Evolutionary conservation across 2,113 vertebrate species (phyloP).

Genomic region (Rhinoderma darwinii): DNA sequence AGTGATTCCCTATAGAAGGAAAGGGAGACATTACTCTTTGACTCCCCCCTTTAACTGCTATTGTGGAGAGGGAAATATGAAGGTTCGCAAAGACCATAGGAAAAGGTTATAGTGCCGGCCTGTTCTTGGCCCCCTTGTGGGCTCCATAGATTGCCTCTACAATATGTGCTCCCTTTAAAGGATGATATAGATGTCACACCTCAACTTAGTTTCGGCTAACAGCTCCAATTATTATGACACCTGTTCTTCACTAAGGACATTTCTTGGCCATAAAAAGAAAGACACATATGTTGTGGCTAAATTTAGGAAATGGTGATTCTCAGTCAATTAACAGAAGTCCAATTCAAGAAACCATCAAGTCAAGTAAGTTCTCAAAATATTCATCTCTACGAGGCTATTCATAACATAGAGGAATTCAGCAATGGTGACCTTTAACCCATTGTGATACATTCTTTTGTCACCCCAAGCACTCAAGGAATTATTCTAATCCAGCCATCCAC

Average conservation of each 20-base stretch:
- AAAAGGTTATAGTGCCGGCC: not conserved
- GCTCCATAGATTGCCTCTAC: not conserved
- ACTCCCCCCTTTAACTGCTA: no score
- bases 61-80: no score
- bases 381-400: not conserved
- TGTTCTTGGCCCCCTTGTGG: not conserved
- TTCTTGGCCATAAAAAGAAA: not conserved
- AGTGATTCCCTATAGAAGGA: no score
- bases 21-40: no score
- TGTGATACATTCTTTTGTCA: not conserved
- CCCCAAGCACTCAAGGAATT: conserved; percentile 32
- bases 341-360: not conserved
- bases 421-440: not conserved
- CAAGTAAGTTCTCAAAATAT: not conserved
- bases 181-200: not conserved
- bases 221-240: not conserved
- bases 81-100: no score
- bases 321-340: not conserved
- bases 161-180: not conserved
- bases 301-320: not conserved
- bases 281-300: not conserved
- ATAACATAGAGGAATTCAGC: conserved; percentile 14
- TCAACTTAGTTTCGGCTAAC: not conserved
- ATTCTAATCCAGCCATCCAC: not conserved
- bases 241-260: not conserved